phyloP scores from a whole-genome alignment of 2,113 vertebrate genomes.

The Jaculus jaculus region DNA sequence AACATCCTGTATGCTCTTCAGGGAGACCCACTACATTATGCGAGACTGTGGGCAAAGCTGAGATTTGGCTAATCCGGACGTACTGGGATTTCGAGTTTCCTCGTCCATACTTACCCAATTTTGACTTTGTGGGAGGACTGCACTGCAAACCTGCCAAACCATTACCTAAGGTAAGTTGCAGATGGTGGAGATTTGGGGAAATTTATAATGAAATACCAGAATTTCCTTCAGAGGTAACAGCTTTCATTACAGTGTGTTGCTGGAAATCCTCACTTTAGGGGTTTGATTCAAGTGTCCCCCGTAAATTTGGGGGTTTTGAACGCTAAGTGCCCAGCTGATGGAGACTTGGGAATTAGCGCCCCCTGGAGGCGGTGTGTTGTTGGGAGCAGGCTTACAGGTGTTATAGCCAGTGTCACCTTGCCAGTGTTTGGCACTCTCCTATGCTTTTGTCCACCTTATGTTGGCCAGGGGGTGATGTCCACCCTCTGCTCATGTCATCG shows the following conservation, averaged over 20 bases:
- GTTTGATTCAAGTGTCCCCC: no score
- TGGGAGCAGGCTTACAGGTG: no score
- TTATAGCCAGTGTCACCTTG: no score
- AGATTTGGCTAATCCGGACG: conserved; percentile 93
- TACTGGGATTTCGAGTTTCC: conserved; percentile 96
- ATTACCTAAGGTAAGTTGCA: conserved; percentile 86
- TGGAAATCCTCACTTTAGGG: neutral
- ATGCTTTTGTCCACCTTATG: no score
- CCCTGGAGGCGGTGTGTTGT: no score
- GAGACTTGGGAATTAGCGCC: no score
- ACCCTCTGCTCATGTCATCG: no score
- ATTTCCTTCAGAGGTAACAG: neutral
- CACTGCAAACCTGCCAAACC: conserved; percentile 93
- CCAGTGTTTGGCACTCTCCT: no score
- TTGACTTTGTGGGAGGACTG: conserved; percentile 92
- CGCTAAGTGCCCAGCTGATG: no score
- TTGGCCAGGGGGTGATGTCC: no score
- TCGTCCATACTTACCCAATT: conserved; percentile 91
- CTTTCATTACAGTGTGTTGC: neutral
- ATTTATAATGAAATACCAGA: neutral
- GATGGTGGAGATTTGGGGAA: neutral
- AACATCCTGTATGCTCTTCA: conserved; percentile 70
- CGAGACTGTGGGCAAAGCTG: conserved; percentile 89
- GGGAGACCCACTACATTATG: conserved; percentile 89
- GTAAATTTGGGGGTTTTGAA: no score